Conservation (phyloP, 2,888 invertebrate species). For the Pediacus dermestoides region DNA sequence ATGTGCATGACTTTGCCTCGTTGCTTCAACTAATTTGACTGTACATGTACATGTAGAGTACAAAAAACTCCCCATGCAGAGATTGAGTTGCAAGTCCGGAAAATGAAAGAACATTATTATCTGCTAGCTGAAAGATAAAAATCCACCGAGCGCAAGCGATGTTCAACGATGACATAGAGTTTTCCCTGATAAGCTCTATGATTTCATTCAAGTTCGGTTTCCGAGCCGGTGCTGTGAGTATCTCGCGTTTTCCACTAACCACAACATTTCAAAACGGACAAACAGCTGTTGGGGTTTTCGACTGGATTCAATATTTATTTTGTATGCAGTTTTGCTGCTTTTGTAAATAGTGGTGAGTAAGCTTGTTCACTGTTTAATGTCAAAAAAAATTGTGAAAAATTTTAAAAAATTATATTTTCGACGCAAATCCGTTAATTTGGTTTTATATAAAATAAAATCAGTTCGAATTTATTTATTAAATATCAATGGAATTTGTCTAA, state of each 20-base stretch:
- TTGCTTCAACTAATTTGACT: too few species aligned
- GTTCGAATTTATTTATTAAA: too few species aligned
- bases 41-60: too few species aligned
- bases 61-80: too few species aligned
- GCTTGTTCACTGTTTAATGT: neutral
- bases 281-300: conserved; percentile 18
- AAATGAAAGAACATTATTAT: conserved; percentile 9
- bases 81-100: too few species aligned
- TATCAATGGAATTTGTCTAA: too few species aligned
- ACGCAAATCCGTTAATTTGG: too few species aligned
- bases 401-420: too few species aligned
- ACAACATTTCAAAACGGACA: conserved; percentile 4
- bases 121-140: conserved; percentile 16
- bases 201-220: conserved; percentile 18
- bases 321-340: neutral
- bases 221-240: conserved; percentile 10
- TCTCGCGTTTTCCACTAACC: conserved; percentile 13
- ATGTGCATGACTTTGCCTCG: too few species aligned
- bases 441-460: too few species aligned
- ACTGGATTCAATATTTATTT: neutral
- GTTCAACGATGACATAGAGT: conserved; percentile 19
- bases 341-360: conserved; percentile 9
- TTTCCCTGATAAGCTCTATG: conserved; percentile 12
- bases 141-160: conserved; percentile 15
- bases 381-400: too few species aligned